phyloP scores from a whole-genome alignment of 2,888 invertebrate genomes.

The Cephus runcator region DNA sequence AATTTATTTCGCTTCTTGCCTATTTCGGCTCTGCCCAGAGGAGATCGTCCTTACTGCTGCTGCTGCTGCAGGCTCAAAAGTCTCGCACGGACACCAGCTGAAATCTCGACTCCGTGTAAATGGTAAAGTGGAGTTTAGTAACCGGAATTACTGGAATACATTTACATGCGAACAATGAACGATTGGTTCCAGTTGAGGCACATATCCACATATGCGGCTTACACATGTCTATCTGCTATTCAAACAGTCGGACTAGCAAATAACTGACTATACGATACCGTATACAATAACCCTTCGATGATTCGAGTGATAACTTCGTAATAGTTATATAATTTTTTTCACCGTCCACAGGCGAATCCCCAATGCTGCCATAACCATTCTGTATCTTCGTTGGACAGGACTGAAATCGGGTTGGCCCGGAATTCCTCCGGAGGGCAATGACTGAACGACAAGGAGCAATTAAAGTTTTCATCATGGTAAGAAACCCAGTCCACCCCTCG shows the following conservation, averaged over 20 bases:
- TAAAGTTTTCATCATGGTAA: neutral
- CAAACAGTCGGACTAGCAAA: neutral
- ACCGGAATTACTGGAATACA: constrained; percentile 2
- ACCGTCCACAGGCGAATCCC: neutral
- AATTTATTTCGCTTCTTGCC: neutral
- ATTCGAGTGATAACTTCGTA: neutral
- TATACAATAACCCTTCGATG: neutral
- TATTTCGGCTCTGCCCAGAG: neutral
- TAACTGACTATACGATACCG: neutral
- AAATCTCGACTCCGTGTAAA: neutral
- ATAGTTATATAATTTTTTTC: neutral
- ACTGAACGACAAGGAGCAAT: neutral
- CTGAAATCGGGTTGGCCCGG: neutral
- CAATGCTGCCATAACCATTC: neutral
- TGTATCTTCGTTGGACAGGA: neutral
- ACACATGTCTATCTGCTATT: neutral
- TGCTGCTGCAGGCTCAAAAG: neutral
- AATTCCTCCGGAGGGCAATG: neutral
- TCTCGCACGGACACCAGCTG: neutral
- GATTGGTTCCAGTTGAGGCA: constrained; percentile 17
- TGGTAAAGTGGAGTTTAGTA: constrained; percentile 1
- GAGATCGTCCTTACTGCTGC: neutral
- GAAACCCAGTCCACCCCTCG: neutral
- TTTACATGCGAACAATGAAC: constrained; percentile 22
- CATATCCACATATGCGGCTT: neutral